phyloP scores from a whole-genome alignment of 2,113 vertebrate species.

The human (Homo sapiens) region DNA sequence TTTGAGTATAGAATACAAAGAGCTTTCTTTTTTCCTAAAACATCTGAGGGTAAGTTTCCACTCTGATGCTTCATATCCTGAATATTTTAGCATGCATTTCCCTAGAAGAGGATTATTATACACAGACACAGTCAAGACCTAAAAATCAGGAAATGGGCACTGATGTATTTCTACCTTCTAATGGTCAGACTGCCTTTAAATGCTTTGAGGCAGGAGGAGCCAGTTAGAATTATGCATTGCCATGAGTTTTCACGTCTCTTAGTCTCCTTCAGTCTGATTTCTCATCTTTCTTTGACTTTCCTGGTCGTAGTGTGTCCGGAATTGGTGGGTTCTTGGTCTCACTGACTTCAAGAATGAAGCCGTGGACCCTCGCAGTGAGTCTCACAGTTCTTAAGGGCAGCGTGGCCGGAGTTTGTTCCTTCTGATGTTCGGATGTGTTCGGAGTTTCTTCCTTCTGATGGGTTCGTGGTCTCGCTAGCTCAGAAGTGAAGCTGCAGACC shows the following conservation, averaged over 20 bases:
- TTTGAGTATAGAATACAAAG: not conserved
- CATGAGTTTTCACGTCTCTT: not conserved
- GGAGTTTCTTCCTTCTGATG: too few relatives aligned
- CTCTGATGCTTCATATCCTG: not conserved
- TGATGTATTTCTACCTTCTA: not conserved
- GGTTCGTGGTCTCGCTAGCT: too few relatives aligned
- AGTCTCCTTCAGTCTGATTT: not conserved
- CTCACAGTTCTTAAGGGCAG: too few relatives aligned
- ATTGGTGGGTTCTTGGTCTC: too few relatives aligned
- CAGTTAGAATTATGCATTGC: too few relatives aligned
- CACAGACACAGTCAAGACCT: accelerated
- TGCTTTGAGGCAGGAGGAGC: not conserved
- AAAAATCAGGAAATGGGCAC: too few relatives aligned
- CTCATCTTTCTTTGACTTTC: not conserved
- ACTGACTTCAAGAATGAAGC: too few relatives aligned
- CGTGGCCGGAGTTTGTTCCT: too few relatives aligned
- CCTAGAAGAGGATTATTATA: not conserved
- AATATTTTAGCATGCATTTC: not conserved
- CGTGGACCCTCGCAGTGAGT: too few relatives aligned
- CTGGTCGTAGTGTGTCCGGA: too few relatives aligned
- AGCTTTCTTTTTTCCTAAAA: not conserved
- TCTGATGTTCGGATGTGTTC: too few relatives aligned
- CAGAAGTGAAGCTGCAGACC: too few relatives aligned
- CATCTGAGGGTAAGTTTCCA: not conserved
- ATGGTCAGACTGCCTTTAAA: not conserved